A percentile compares a stretch with the other conserved stretches of the same genome.
These are phyloP conservation scores for Sesia bembeciformis DNA, from an alignment of 2,888 invertebrate genomes.

Conservation along the genomic window DNA sequence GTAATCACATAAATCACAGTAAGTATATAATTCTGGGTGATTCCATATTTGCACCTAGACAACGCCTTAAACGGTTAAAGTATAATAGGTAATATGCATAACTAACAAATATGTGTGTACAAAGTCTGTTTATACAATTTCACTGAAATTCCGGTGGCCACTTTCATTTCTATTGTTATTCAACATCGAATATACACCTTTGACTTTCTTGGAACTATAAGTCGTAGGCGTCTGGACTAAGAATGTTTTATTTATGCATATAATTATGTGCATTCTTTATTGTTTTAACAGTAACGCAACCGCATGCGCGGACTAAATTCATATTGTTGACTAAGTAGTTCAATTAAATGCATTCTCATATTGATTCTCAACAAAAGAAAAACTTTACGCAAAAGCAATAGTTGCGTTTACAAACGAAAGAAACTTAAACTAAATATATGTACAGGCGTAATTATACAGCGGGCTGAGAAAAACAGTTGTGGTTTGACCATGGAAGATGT, in stretches of 20 bases:
- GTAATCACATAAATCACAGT: not conserved
- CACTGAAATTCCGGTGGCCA: conserved; percentile 35
- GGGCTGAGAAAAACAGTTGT: too few relatives aligned
- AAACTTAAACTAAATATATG: too few relatives aligned
- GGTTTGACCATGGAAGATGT: too few relatives aligned
- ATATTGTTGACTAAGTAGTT: too few relatives aligned
- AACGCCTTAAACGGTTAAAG: not conserved
- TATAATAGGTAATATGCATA: not conserved
- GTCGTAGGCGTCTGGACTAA: not conserved
- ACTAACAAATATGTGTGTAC: conserved; percentile 12
- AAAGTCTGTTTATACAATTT: conserved; percentile 13
- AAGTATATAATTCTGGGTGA: not conserved
- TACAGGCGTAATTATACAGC: too few relatives aligned
- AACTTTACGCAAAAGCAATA: too few relatives aligned
- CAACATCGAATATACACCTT: conserved; percentile 13
- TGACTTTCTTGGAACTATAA: conserved; percentile 20
- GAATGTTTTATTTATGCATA: not conserved
- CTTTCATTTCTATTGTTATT: conserved; percentile 53
- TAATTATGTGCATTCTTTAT: not conserved
- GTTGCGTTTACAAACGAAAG: too few relatives aligned
- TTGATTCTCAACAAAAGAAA: too few relatives aligned
- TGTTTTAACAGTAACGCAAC: too few relatives aligned
- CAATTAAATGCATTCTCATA: too few relatives aligned
- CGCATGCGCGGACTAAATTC: too few relatives aligned
- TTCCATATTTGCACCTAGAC: not conserved